phyloP scores from a whole-genome alignment of 2,888 invertebrate genomes.

The Eucera pruinosa region DNA sequence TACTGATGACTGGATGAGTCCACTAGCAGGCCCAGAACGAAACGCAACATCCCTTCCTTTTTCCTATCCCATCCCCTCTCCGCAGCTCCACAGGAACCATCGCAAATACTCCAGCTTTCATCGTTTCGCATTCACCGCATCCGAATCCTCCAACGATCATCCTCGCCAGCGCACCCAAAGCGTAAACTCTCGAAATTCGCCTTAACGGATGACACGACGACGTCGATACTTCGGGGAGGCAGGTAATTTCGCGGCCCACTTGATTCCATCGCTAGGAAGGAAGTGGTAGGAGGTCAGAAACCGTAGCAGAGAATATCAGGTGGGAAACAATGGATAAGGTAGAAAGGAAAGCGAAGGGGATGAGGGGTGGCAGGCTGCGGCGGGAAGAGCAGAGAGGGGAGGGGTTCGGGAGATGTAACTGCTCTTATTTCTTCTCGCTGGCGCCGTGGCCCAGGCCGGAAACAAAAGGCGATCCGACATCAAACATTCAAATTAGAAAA shows the following conservation, averaged over 20 bases:
- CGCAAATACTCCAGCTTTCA: no score
- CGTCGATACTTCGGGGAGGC: no score
- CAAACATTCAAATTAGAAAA: slow-evolving; percentile 79
- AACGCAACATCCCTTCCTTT: no score
- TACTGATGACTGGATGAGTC: no score
- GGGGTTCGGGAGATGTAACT: slow-evolving; percentile 63
- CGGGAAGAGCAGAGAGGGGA: neutral
- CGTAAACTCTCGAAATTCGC: no score
- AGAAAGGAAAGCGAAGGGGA: slow-evolving; percentile 66
- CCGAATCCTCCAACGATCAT: no score
- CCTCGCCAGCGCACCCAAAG: no score
- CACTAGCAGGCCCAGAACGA: no score
- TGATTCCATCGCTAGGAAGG: slow-evolving; percentile 39
- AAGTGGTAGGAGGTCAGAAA: slow-evolving; percentile 69
- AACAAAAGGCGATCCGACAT: slow-evolving; percentile 76
- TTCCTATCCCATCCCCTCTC: no score
- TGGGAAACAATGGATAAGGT: slow-evolving; percentile 74
- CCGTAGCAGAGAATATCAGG: slow-evolving; percentile 72
- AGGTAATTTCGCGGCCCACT: slow-evolving; percentile 6
- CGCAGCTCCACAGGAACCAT: no score
- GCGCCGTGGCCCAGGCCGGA: slow-evolving; percentile 65
- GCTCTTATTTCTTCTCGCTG: slow-evolving; percentile 72
- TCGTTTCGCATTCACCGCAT: no score
- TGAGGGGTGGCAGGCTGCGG: slow-evolving; percentile 32
- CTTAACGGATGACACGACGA: no score